These are phyloP conservation scores for Zaprionus davidi DNA, from an alignment of 1,140 invertebrate species.

Conservation along the genomic window DNA sequence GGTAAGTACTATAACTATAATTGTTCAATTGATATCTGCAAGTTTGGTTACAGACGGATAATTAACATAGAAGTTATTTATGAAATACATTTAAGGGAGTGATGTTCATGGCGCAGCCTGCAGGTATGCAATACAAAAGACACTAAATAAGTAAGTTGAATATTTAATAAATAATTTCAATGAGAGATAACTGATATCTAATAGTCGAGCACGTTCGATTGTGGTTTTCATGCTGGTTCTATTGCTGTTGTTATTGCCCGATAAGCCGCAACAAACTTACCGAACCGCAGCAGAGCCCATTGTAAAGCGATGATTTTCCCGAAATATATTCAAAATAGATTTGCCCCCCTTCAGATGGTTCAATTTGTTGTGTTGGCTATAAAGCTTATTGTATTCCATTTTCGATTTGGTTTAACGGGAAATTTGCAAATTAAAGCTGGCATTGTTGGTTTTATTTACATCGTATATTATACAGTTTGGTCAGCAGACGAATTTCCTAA, in stretches of 20 bases:
- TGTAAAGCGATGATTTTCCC: conserved; percentile 3
- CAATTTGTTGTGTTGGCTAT: not conserved
- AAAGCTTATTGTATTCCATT: not conserved
- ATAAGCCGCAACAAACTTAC: conserved; percentile 3
- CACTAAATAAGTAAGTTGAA: no score
- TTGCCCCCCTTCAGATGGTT: not conserved
- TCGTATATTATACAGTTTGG: not conserved
- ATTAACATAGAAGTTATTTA: no score
- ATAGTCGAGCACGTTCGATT: no score
- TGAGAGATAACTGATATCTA: no score
- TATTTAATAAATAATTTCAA: no score
- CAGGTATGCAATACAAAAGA: no score
- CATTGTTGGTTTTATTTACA: not conserved
- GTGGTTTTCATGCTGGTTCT: no score
- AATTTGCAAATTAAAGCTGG: not conserved
- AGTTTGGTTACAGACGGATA: no score
- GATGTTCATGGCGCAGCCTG: no score
- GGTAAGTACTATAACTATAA: no score
- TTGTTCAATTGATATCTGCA: no score
- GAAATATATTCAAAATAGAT: conserved; percentile 4
- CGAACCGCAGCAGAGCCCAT: conserved; percentile 23
- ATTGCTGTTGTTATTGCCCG: not conserved
- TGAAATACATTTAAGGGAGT: no score
- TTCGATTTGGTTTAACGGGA: not conserved
- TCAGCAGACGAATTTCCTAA: not conserved